Evolutionary conservation across 2,797 vertebrate species (phyloP), one percentile per base, ranked within the genome.

Genomic region (Sebastes melanostomus): DNA sequence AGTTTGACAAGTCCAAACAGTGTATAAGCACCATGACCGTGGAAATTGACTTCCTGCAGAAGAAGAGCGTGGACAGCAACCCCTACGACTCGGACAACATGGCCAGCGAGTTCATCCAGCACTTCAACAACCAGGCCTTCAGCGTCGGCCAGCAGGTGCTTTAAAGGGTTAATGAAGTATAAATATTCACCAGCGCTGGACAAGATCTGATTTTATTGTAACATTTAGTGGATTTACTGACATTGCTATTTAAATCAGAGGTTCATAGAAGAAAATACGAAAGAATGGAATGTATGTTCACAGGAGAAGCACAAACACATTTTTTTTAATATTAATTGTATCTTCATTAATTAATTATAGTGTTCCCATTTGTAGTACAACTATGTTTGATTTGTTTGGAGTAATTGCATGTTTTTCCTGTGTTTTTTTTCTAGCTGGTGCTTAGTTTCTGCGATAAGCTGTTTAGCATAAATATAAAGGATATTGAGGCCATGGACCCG

Each of bases 1-100:
- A 73, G 62, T 99, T 99, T 1, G 98, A 99, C 94, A 96, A 96
- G 85, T 91, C 96, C 38, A 98, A 94, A 85, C 97, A 98, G 75
- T 98, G 97, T 8, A 94, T 98, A 0, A 97, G 97, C 89, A 96
- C 92, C 13, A 96, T 99, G 96, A 98, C 94, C 0, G 90, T 97
- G 10, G 98, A 99, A 89, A 95, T 99, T 0, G 98, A 99, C 90
- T 99, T 99, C 84, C 95, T 98, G 80, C 98, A 99, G 95, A 99
- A 98, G 94, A 99, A 99, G 94, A 97, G 3, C 27, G 92, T 95
- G 0, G 98, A 99, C 95, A 97, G 97, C 87, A 99, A 96, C 88
- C 96, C 97, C 0, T 98, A 98, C 0, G 97, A 99, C 91, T 96
- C 97, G 0, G 98, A 99, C 90, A 97, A 96, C 92, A 98, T 99